phyloP scores from a whole-genome alignment of 2,797 vertebrate species.

The Loriculus beryllinus region DNA sequence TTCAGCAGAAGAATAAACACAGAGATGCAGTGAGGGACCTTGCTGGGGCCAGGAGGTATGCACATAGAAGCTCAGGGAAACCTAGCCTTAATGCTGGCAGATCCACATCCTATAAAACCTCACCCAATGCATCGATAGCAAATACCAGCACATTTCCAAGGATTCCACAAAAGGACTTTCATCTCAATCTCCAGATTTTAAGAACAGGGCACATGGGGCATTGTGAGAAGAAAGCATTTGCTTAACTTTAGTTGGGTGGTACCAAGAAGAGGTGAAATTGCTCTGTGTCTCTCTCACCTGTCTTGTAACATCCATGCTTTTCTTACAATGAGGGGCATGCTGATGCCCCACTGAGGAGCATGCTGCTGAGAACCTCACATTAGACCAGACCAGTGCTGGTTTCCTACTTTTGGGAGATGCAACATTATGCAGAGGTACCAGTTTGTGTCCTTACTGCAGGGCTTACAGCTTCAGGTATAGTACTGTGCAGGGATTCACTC shows the following conservation, averaged over 20 bases:
- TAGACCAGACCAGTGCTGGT: neutral
- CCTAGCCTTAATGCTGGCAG: neutral
- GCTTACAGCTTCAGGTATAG: neutral
- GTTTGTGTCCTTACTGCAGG: neutral
- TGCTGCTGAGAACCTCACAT: neutral
- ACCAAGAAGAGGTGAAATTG: neutral
- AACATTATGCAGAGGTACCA: neutral
- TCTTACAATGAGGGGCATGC: neutral
- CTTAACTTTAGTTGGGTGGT: neutral
- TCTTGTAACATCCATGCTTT: neutral
- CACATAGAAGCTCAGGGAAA: neutral
- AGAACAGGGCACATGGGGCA: neutral
- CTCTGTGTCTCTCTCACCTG: fast-evolving
- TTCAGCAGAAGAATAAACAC: neutral
- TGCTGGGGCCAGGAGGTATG: neutral
- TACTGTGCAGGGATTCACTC: neutral
- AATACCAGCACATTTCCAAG: neutral
- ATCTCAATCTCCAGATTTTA: neutral
- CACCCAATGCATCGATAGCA: fast-evolving
- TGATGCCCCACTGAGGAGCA: neutral
- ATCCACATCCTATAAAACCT: neutral
- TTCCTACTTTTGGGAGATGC: neutral
- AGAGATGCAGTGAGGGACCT: fast-evolving
- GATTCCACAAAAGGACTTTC: neutral
- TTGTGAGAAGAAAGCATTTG: neutral